Base-by-base conservation (phyloP, 2,888 invertebrate genomes). In the Oscheius onirici region DNA sequence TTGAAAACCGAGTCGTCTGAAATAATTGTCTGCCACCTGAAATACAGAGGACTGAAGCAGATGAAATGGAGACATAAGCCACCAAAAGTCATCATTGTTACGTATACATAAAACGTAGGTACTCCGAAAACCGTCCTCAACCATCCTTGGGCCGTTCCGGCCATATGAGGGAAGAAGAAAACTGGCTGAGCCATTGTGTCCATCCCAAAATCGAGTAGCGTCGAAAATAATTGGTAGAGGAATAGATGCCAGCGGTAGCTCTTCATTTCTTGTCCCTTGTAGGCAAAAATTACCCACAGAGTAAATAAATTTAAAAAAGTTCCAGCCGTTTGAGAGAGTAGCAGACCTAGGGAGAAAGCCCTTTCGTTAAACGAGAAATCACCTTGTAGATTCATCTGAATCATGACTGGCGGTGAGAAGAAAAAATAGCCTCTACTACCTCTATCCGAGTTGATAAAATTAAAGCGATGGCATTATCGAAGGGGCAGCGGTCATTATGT, bases 111-210 rank as follows among this genome's bases (percentile, higher is more conserved):
- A 49, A 49, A 63, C 15, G 13, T 63, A 15, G 24, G 15, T 26
- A 63, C 22, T 63, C 46, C 63, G 20, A 63, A 63, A 8, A 63
- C 15, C 5, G 63, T 28, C 5, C 17, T 13, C 2, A 63, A 24
- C 26, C 24, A 28, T 28, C 63, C 63, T n/a, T 63, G 63, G 1
- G 46, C n/a, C 15, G 49, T 26, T 26, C 63, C 63, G 11, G 28
- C 63, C n/a, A 49, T 49, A 26, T 34, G 17, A 15, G 63, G 63
- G n/a, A 63, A 49, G 49, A 63, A 63, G 49, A 63, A 63, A 28
- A 63, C 28, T 1, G 63, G 63, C 49, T 49, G 24, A 34, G 63
- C 46, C 11, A 63, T 20, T 0, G 49, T 49, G 26, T 63, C 63
- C 63, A 63, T 63, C 13, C 63, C 46, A 28, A 63, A 63, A 20